These are phyloP conservation scores for Rhabditophanes sp. DNA, from an alignment of 2,888 invertebrate species.

Conservation along the genomic window DNA sequence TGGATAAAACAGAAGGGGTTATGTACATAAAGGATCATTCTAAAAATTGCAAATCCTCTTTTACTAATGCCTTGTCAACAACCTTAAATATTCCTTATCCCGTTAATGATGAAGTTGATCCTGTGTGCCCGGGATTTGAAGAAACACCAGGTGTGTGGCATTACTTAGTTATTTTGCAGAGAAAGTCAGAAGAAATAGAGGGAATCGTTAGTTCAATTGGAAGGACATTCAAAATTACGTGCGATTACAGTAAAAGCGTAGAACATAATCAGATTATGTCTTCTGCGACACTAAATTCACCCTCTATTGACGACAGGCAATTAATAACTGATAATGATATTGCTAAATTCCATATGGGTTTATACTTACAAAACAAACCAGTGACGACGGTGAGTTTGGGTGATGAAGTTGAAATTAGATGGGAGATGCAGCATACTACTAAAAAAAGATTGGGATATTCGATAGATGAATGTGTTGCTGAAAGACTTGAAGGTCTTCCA, in stretches of 20 bases:
- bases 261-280: conserved; percentile 7
- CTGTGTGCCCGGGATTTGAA: conserved; percentile 31
- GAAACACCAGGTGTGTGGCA: conserved; percentile 31
- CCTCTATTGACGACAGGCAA: conserved; percentile 3
- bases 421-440: conserved; percentile 15
- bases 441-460: conserved; percentile 24
- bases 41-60: conserved; percentile 12
- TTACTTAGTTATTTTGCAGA: conserved; percentile 36
- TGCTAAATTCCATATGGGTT: conserved; percentile 27
- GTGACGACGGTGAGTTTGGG: conserved; percentile 32
- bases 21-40: conserved; percentile 33
- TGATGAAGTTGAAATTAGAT: conserved; percentile 27
- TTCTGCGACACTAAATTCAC: conserved; percentile 7
- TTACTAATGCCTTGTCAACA: conserved; percentile 16
- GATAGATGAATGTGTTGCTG: conserved; percentile 37
- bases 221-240: conserved; percentile 40
- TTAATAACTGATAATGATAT: conserved; percentile 8
- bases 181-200: conserved; percentile 28
- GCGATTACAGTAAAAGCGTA: conserved; percentile 28
- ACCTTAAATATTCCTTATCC: conserved; percentile 35
- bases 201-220: conserved; percentile 37
- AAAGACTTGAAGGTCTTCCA: conserved; percentile 33
- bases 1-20: conserved; percentile 25
- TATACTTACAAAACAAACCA: conserved; percentile 25
- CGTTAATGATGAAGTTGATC: conserved; percentile 20